Base-by-base conservation (phyloP, 1,140 invertebrate genomes). In the Potamilus streckersoni region DNA sequence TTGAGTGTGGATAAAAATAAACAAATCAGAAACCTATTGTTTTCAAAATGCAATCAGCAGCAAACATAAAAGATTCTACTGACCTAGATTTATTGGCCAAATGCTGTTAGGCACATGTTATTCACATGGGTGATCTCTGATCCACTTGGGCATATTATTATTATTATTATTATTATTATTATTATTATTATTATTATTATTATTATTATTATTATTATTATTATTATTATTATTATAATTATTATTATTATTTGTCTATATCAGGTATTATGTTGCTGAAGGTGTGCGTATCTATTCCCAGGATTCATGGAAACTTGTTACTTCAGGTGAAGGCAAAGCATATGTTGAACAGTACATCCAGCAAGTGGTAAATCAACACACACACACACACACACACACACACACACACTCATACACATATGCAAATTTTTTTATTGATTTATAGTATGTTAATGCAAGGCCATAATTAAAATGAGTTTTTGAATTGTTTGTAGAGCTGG, bases 201-300 rank as follows among this genome's bases (percentile, higher is more conserved):
- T 1, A 38, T 57, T 58, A 38, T 38, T 38, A 38, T 38, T 38
- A 6, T 38, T 38, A 38, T 38, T 6, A 38, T 38, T 38, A 38
- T 69, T n/a, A 74, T 14, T 59, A n/a, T 62, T 31, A 69, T 63
- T 20, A 58, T 68, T 71, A 49, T 19, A 6, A 38, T 38, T 38
- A 38, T 38, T 38, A 38, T 38, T 38, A 38, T 38, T 38, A n/a
- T 61, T 69, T 79, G 66, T 71, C 31, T 74, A 23, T 66, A 83
- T 65, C 78, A 91, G 92, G 75, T 93, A 93, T 83, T 93, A 92
- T 83, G 88, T 92, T 60, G 92, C 92, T 59, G 92, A 93, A 82
- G 92, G 92, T 63, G 92, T 93, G 5, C 82, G 91, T 57, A 89
- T 92, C 17, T 92, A 92, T 80, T 92, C 91, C 55, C 92, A 93